Evolutionary conservation across 2,113 vertebrate genomes (phyloP), one percentile per base, ranked within the genome.

Genomic region (Prunella himalayana): DNA sequence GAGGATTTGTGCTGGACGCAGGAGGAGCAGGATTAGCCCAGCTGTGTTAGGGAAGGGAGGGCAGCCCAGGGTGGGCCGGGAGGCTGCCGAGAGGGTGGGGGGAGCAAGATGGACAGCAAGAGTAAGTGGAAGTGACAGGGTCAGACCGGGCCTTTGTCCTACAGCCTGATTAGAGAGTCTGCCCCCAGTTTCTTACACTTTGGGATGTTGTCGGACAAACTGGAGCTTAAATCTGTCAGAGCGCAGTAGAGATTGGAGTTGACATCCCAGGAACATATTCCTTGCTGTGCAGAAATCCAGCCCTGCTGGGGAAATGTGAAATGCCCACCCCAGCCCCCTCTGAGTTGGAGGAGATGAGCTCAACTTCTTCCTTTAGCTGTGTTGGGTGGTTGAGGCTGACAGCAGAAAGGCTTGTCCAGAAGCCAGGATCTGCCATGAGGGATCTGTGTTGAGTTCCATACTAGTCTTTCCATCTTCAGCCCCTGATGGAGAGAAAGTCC

Each of bases 111-210:
- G 98, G 98, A 98, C 99, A 99, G 98, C 97, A 98, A 98, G 98
- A 98, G 97, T 99, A 99, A 99, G 97, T 98, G 98, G 95, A 98
- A 98, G 98, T 99, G 99, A 99, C 99, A 99, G 98, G 99, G 99
- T 99, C 99, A 99, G 98, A 98, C 98, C 97, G 91, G 98, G 98
- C 98, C 98, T 99, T 99, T 99, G 98, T 99, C 99, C 98, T 98
- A 98, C 98, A 98, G 98, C 98, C 98, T 98, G 98, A 99, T 99
- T 99, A 99, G 98, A 99, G 98, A 98, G 98, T 98, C 98, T 98
- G 98, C 98, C 98, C 98, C 98, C 98, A 98, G 98, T 98, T 99
- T 99, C 97, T 98, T 99, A 98, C 98, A 99, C 98, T 99, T 99
- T 98, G 98, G 98, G 98, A 98, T 98, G 98, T 98, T 99, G 99